Percentiles rank a stretch among this genome's conserved stretches.
Conservation (phyloP, 92 coral and sea anemone genomes). For the Umimayanthus kanabou region DNA sequence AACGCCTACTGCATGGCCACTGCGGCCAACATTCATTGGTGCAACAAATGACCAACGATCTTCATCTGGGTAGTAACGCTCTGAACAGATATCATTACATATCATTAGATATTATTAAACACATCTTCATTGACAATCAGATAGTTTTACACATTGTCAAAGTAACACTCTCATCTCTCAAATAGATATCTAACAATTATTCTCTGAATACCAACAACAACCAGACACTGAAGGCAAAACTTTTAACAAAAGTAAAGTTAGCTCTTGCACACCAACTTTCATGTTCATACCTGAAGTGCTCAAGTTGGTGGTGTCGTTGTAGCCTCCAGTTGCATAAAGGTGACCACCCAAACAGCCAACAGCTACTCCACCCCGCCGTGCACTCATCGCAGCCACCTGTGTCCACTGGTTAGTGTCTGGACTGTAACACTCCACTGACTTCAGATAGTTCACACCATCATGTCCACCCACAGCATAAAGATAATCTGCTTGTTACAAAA, state of each 20-base stretch:
- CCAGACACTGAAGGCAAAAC: too few relatives aligned
- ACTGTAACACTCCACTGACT: slow-evolving; percentile 75
- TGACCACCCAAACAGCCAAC: slow-evolving; percentile 80
- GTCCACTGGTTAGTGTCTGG: slow-evolving; percentile 79
- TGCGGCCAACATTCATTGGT: slow-evolving; percentile 90
- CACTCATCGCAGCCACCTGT: slow-evolving; percentile 81
- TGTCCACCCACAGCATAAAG: slow-evolving; percentile 90
- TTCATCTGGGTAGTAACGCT: slow-evolving; percentile 87
- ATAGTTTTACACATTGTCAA: neutral
- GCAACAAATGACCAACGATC: slow-evolving; percentile 91
- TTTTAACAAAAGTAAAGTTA: neutral
- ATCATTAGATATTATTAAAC: neutral
- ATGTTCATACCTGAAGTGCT: slow-evolving; percentile 71
- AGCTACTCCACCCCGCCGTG: slow-evolving; percentile 88
- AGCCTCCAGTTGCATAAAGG: slow-evolving; percentile 84
- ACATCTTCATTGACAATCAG: too few relatives aligned
- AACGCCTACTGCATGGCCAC: slow-evolving; percentile 91
- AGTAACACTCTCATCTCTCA: too few relatives aligned
- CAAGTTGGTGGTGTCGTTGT: slow-evolving; percentile 81
- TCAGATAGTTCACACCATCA: slow-evolving; percentile 80
- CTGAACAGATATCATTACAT: slow-evolving; percentile 36
- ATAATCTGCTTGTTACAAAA: slow-evolving; percentile 46
- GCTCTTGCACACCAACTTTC: neutral
- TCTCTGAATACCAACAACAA: too few relatives aligned
- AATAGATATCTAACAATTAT: too few relatives aligned